Base-by-base conservation (phyloP, 1,140 invertebrate species). In the Bombus huntii region DNA sequence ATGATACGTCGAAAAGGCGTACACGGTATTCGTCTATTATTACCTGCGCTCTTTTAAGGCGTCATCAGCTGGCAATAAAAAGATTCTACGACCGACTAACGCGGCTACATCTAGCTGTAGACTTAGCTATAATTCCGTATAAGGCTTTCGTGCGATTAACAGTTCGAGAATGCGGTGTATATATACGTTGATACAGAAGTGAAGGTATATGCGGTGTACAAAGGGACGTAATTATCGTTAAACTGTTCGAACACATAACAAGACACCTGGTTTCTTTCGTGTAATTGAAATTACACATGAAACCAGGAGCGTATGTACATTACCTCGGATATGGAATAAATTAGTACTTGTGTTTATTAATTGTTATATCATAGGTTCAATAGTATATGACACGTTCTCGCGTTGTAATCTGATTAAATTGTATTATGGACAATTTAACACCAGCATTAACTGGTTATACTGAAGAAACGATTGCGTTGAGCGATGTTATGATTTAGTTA, bases 111-210 rank as follows among this genome's bases (percentile, higher is more conserved):
- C 74, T 75, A 59, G 77, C 68, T 82, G 70, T 81, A 65, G 73
- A 87, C 86, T 77, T 70, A 81, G 83, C 83, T 84, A 88, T 88
- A 91, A 91, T 85, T 70, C 89, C 90, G 85, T 89, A 93, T 89
- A 94, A 93, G 93, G 93, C 73, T 75, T 78, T 83, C 83, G 83
- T 81, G 71, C 91, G 92, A 93, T 94, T 93, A 93, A 93, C 92
- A 93, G 91, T 86, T 92, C 86, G 88, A 71, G 90, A 92, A 91
- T 65, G 83, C 85, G 87, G 88, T 79, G 74, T 80, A 74, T 74
- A 15, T n/a, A 53, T 53, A 78, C 73, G 53, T 74, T 76, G 72
- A 65, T 68, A 77, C 1, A 31, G 75, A 77, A 77, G 31, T 28
- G 47, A n/a, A 34, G 57, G 13, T 57, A 42, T 13, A 62, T n/a